Evolutionary conservation across 1,140 invertebrate species (phyloP).

Genomic region (Pseudomyrmex flavicornis): DNA sequence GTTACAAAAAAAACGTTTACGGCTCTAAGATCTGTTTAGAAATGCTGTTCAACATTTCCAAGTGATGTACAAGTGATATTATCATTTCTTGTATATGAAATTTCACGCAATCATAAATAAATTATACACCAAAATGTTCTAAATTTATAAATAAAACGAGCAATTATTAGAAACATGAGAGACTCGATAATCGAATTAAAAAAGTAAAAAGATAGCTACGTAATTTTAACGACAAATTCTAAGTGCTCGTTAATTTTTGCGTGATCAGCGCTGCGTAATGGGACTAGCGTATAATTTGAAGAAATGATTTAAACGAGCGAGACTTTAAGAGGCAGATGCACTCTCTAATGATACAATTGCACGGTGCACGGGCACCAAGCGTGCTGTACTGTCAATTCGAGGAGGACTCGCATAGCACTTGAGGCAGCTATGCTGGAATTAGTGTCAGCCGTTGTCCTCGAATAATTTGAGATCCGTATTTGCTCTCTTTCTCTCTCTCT

Average conservation of each 20-base stretch:
- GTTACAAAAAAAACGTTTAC: no score
- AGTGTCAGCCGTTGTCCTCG: constrained; percentile 45
- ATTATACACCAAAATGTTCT: no score
- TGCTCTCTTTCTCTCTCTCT: not conserved
- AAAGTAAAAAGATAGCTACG: no score
- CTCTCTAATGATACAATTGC: constrained; percentile 57
- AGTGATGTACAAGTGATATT: no score
- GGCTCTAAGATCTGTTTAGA: no score
- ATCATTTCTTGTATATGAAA: no score
- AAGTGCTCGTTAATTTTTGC: constrained; percentile 6
- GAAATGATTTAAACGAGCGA: constrained; percentile 32
- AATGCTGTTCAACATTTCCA: no score
- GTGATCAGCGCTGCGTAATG: constrained; percentile 13
- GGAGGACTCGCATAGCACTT: constrained; percentile 46
- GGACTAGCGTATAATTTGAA: constrained; percentile 34
- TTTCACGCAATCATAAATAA: no score
- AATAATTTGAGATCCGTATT: constrained; percentile 48
- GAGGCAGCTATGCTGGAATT: constrained; percentile 29
- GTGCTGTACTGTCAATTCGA: constrained; percentile 42
- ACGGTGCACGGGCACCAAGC: constrained; percentile 41
- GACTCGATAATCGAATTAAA: no score
- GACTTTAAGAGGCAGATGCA: constrained; percentile 49
- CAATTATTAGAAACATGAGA: no score
- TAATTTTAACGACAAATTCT: not conserved
- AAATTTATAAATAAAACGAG: no score